Evolutionary conservation across 1,140 invertebrate genomes (phyloP), one percentile per base, ranked within the genome.

Genomic region (Sminthurides bifidus): DNA sequence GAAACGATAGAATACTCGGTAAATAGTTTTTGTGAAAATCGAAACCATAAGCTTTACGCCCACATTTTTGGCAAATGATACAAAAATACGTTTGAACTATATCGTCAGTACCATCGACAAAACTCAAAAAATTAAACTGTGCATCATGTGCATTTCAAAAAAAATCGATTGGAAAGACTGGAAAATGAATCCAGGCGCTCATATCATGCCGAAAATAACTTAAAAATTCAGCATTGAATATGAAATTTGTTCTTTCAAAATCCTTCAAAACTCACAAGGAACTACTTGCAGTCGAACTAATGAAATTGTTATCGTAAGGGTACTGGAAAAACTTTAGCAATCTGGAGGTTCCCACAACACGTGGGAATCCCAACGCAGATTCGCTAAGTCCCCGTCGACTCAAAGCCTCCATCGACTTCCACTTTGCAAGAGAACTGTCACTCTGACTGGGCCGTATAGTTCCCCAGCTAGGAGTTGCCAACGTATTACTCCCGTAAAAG

Each of bases 271-370:
- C 55, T 57, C 55, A 57, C 55, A 35, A 44, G 46, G 49, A n/a
- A 21, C 46, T 31, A 26, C 30, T 35, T 19, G 45, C 41, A 51
- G 45, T 37, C n/a, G 27, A 26, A 3, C 45, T 24, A 27, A 43
- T 27, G 37, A 37, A 57, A 40, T 33, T 23, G 46, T 37, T 50
- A 56, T 51, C 44, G 23, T 30, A 50, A 19, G 53, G 35, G 19
- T 31, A 27, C 27, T 56, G 53, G 51, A 62, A 62, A 48, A 65
- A 65, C 45, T 65, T 65, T 5, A 65, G 53, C n/a, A 65, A 60
- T 38, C 63, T 37, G 21, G 63, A 65, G 0, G 59, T 30, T 24
- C 63, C 63, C 12, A 65, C 56, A 15, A 61, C 53, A 27, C 54
- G 24, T 10, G 52, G 53, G 15, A 59, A 50, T 12, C 59, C 63